Evolutionary conservation across 2,888 invertebrate genomes (phyloP).

Genomic region (Dryobota labecula): DNA sequence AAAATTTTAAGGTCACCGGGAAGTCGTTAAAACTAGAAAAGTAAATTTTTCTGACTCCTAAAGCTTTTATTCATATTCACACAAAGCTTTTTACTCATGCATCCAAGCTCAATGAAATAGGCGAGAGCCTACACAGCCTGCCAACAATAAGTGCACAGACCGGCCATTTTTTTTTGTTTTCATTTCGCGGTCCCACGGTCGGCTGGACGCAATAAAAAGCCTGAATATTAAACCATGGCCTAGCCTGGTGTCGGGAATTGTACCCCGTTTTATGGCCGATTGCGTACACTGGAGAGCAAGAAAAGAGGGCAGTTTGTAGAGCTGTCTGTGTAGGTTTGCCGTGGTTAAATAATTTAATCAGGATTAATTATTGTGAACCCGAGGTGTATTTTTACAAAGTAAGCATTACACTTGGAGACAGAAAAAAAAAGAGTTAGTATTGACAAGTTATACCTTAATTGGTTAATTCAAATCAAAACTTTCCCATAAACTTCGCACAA

Average conservation of each 20-base stretch:
- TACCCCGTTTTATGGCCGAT: constrained; percentile 71
- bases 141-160: constrained; percentile 62
- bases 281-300: constrained; percentile 56
- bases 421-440: not conserved
- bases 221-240: constrained; percentile 71
- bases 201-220: constrained; percentile 74
- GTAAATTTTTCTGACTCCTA: not conserved
- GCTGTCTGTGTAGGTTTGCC: not conserved
- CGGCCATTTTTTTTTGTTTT: constrained; percentile 63
- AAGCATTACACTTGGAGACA: constrained; percentile 11
- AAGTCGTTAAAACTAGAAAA: not conserved
- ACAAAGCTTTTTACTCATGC: not conserved
- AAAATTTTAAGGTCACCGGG: too few relatives aligned
- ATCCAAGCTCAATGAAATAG: constrained; percentile 30
- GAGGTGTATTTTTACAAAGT: not conserved
- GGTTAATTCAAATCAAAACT: not conserved
- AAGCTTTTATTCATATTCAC: not conserved
- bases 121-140: constrained; percentile 37
- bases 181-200: constrained; percentile 74
- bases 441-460: not conserved
- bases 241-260: constrained; percentile 67
- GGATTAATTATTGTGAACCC: not conserved
- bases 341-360: not conserved
- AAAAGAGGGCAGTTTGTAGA: constrained; percentile 23
- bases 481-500: not conserved